Conservation (phyloP, 2,888 invertebrate species). For the Euplexia lucipara region DNA sequence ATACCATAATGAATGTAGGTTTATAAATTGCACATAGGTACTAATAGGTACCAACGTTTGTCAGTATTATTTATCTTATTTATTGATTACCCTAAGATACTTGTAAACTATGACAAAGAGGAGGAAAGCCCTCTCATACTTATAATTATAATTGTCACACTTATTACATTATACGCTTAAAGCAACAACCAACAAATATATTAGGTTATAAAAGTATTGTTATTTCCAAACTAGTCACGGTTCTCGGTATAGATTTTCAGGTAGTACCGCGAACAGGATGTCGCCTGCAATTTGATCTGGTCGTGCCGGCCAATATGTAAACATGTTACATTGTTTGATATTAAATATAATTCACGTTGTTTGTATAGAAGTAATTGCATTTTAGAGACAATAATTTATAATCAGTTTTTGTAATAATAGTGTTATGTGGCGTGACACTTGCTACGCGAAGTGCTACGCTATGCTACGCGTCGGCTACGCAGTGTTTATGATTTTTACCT, state of each 20-base stretch:
- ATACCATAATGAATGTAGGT: too few species aligned
- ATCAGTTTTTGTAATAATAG: neutral
- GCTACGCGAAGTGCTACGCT: conserved; percentile 17
- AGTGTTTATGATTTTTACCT: neutral
- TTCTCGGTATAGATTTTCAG: conserved; percentile 63
- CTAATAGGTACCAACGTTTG: too few species aligned
- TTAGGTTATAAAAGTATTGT: conserved; percentile 6
- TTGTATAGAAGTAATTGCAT: neutral
- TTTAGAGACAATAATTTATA: neutral
- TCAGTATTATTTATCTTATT: too few species aligned
- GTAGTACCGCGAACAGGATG: conserved; percentile 70
- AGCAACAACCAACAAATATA: neutral
- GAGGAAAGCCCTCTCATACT: too few species aligned
- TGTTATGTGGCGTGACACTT: neutral
- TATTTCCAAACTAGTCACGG: conserved; percentile 56
- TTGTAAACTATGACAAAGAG: too few species aligned
- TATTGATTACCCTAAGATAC: too few species aligned
- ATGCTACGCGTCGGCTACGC: conserved; percentile 9
- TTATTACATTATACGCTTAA: neutral
- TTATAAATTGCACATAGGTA: too few species aligned
- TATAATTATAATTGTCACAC: too few species aligned
- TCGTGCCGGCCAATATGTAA: conserved; percentile 55
- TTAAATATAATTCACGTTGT: conserved; percentile 43
- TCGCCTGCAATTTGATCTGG: conserved; percentile 67
- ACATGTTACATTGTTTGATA: conserved; percentile 64